Base-by-base conservation (phyloP, 2,888 invertebrate species). In the Tetranychus truncatus region DNA sequence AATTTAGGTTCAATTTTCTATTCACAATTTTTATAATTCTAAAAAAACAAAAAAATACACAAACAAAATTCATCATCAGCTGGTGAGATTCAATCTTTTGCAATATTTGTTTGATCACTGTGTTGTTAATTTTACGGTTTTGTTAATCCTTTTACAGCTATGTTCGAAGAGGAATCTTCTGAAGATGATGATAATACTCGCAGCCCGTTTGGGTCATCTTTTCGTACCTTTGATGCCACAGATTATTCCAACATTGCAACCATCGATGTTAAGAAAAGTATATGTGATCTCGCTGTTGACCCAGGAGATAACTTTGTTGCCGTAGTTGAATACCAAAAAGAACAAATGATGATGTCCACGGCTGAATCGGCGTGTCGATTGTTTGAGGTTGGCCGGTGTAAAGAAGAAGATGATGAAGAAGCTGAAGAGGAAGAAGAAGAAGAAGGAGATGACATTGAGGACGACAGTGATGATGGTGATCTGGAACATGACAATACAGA, bases 141-240 rank as follows among this genome's bases (percentile, higher is more conserved):
- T 34, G 34, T 34, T 34, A 34, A 34, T 20, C 5, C 9, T 20
- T 69, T 69, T 8, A 9, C 69, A 73, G 76, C 74, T 11, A 71
- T 78, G 65, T 77, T 76, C 66, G 82, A 83, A 76, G 83, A 83
- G 34, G 88, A 89, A 7, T 80, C 80, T 15, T 78, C 79, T 21
- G 75, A 78, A n/a, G 80, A 80, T 9, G 80, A 81, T 20, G 83
- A 84, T 55, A 86, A 88, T 71, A 78, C 55, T n/a, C 45, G 81
- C 74, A 81, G 81, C 67, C 89, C 89, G 78, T 92, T 89, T 81
- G 91, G 93, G 80, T 91, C 94, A 65, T 94, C 94, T 79, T 95
- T 97, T 83, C 91, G 95, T 82, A 95, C 95, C 0, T 86, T 97
- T 67, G 96, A 97, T 84, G 90, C 95, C 1, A 88, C 88, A 80